phyloP scores from a whole-genome alignment of 2,797 vertebrate species.

The Nasua narica region DNA sequence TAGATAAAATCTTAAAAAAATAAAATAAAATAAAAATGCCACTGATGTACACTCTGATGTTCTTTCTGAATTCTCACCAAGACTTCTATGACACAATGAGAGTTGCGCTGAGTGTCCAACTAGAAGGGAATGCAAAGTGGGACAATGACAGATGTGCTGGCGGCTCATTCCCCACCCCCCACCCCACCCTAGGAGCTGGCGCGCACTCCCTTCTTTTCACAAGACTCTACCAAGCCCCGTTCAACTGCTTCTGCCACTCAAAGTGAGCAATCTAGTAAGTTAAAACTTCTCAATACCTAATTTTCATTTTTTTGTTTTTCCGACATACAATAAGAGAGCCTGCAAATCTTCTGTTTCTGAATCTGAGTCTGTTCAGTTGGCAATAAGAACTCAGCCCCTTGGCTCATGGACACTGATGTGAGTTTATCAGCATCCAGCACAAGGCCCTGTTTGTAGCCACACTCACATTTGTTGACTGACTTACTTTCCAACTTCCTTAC shows the following conservation, averaged over 20 bases:
- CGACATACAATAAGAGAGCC: not conserved
- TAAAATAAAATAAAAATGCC: not conserved
- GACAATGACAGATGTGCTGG: not conserved
- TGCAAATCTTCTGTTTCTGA: not conserved
- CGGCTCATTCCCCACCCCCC: too few species aligned
- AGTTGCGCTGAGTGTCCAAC: not conserved
- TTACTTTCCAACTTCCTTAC: not conserved
- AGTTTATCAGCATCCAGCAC: not conserved
- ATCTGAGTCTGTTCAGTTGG: not conserved
- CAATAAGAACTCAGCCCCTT: not conserved
- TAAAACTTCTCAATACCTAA: not conserved
- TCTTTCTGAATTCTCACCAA: not conserved
- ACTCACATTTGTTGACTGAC: not conserved
- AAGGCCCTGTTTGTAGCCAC: rapidly evolving
- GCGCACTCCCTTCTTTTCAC: not conserved
- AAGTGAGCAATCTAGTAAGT: not conserved
- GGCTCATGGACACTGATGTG: not conserved
- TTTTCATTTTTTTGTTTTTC: not conserved
- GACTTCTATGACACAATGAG: not conserved
- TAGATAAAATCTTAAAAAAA: too few species aligned
- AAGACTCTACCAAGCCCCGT: not conserved
- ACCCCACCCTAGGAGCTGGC: too few species aligned
- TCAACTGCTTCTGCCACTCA: not conserved
- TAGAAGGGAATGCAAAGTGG: not conserved
- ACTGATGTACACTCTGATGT: not conserved